Conservation (phyloP, 2,888 invertebrate genomes). For the Anorthoa munda region DNA sequence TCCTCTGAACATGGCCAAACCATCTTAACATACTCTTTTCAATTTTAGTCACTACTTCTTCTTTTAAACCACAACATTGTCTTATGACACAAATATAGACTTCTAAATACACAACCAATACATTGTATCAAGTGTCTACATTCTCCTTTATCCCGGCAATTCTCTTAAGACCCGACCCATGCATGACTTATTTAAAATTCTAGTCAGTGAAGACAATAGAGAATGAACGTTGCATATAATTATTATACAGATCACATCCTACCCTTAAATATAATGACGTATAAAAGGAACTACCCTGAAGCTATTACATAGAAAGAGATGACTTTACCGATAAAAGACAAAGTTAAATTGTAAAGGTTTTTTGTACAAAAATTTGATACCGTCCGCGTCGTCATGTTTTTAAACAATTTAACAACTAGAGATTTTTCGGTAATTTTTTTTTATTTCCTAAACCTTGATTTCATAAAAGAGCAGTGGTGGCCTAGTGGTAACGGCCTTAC, state of each 20-base stretch:
- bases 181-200: conserved; percentile 52
- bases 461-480: too few relatives aligned
- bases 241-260: conserved; percentile 53
- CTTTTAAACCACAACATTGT: too few relatives aligned
- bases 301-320: conserved; percentile 25
- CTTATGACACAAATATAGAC: neutral
- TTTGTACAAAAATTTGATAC: neutral
- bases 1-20: too few relatives aligned
- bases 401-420: neutral
- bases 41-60: too few relatives aligned
- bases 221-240: conserved; percentile 47
- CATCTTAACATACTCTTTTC: too few relatives aligned
- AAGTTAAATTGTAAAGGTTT: conserved; percentile 33
- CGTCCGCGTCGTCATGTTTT: conserved; percentile 12
- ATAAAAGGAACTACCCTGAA: conserved; percentile 38
- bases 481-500: too few relatives aligned
- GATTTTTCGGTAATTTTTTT: neutral
- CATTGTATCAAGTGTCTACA: too few relatives aligned
- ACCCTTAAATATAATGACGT: conserved; percentile 35
- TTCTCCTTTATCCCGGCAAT: neutral
- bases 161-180: neutral
- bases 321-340: conserved; percentile 22
- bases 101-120: neutral
- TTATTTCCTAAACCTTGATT: neutral
- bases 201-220: conserved; percentile 38